phyloP scores from a whole-genome alignment of 2,113 vertebrate genomes.

The Phylloscopus trochiloides region DNA sequence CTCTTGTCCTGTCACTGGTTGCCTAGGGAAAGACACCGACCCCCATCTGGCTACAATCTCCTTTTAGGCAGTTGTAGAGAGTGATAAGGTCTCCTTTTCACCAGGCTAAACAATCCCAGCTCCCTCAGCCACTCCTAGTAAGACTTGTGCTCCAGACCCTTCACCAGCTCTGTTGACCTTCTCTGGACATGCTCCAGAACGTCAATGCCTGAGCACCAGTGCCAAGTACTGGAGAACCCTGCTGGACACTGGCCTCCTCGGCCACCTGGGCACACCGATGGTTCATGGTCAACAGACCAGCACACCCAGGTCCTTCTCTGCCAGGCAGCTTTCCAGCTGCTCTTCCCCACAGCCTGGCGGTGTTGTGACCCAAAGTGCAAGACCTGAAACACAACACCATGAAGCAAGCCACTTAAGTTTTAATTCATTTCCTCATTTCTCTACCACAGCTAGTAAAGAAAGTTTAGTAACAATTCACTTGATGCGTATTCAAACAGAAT shows the following conservation, averaged over 20 bases:
- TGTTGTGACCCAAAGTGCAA: not conserved
- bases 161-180: not conserved
- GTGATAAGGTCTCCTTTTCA: not conserved
- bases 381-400: not conserved
- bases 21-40: rapidly evolving
- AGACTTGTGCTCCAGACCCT: not conserved
- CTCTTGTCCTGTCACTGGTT: not conserved
- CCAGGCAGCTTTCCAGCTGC: not conserved
- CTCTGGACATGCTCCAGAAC: not conserved
- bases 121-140: not conserved
- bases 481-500: not conserved
- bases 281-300: not conserved
- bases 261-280: not conserved
- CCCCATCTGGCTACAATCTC: not conserved
- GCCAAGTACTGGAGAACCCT: not conserved
- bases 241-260: not conserved
- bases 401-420: not conserved
- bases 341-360: not conserved
- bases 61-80: not conserved
- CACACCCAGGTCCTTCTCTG: not conserved
- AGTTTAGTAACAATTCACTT: not conserved
- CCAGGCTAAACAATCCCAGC: not conserved
- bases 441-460: not conserved
- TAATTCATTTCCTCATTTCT: not conserved
- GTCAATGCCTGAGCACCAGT: not conserved